Evolutionary conservation across 2,888 invertebrate genomes (phyloP), one percentile per base, ranked within the genome.

Genomic region (Torymus aiolomorphi): DNA sequence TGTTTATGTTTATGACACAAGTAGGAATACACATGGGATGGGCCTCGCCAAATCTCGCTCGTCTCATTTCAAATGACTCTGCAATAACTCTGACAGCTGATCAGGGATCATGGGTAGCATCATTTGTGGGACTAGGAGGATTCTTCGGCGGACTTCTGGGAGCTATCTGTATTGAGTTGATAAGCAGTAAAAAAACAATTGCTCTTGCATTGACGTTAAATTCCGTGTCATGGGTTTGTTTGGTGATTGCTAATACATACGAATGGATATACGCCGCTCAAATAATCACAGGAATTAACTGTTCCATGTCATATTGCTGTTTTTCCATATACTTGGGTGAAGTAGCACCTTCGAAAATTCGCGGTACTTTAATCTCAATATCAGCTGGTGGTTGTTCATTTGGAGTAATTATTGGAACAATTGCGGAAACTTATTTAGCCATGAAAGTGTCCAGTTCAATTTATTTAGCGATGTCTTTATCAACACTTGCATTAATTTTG

Each of bases 11-110:
- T 73, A 76, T 84, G 24, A 42, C 85, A 24, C 83, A 82, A 70
- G 66, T 85, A 12, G 88, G 88, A 8, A 74, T 88, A 63, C 73
- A 82, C 18, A 42, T 82, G 14, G 88, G 88, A 3, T 88, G 88
- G 88, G 84, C 86, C 1, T 88, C 88, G 0, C 88, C 88, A n/a
- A 87, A 86, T 70, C 51, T 88, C 12, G 86, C 85, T 0, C 82
- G 83, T 65, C 72, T 88, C 69, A 85, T 83, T 0, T 69, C 13
- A 0, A 63, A 81, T 3, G 63, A 84, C 4, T 82, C 85, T 2
- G 11, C 62, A 5, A 73, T 87, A 42, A 76, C 24, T 0, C 24
- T 86, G 61, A 85, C 87, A 0, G 0, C 52, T 0, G 77, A 79
- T 0, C 72, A 87, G 76, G 86, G 83, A 42, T 85, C 88, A 0